Conservation (phyloP, 2,797 vertebrate genomes). For the Prunella strophiata region DNA sequence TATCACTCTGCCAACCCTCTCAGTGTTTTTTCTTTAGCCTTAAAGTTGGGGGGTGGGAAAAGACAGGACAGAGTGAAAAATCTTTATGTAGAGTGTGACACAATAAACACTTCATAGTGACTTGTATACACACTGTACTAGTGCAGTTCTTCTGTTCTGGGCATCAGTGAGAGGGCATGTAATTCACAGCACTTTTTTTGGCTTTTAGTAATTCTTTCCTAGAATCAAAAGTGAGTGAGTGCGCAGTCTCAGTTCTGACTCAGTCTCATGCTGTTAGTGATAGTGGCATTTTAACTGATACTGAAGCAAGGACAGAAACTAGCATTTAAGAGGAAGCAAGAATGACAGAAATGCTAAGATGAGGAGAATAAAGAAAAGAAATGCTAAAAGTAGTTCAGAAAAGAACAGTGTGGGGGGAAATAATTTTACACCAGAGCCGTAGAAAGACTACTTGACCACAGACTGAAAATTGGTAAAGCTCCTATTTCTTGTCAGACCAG, state of each 20-base stretch:
- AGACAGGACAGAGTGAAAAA: not conserved
- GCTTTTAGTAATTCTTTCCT: constrained; percentile 26
- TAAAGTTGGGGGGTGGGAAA: not conserved
- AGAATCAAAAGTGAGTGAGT: not conserved
- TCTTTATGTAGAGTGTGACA: not conserved
- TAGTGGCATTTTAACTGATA: constrained; percentile 42
- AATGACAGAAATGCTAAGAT: constrained; percentile 31
- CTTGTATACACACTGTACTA: not conserved
- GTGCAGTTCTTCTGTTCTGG: not conserved
- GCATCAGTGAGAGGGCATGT: not conserved
- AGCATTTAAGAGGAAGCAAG: constrained; percentile 14
- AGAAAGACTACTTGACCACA: constrained; percentile 7
- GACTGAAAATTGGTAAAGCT: not conserved
- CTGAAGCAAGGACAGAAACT: not conserved
- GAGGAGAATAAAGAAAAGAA: not conserved
- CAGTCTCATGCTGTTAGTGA: constrained; percentile 29
- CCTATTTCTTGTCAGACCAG: not conserved
- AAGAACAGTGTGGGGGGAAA: not conserved
- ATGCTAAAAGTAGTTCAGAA: not conserved
- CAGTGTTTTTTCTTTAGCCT: not conserved
- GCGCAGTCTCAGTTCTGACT: constrained; percentile 20
- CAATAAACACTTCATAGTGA: not conserved
- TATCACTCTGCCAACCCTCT: not conserved
- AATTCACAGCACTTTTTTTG: not conserved
- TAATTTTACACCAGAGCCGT: not conserved